These are phyloP conservation scores for Eptesicus fuscus DNA, from an alignment of 2,113 vertebrate species.

Conservation along the genomic window DNA sequence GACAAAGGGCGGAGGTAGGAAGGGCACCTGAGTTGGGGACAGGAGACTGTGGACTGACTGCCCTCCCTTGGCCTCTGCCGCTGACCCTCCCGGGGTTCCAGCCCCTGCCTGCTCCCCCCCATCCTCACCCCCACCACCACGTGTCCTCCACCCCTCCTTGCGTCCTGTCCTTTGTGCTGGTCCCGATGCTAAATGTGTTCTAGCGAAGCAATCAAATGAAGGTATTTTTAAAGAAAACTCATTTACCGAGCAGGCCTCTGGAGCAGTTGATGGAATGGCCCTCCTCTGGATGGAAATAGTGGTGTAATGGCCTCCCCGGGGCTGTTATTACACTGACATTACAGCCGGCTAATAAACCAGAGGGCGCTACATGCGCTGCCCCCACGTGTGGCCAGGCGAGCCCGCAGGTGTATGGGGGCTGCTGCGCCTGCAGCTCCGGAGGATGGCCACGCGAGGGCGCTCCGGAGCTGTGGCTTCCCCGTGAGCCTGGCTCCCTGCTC, in stretches of 20 bases:
- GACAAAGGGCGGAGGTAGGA: not conserved
- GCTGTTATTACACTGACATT: constrained; percentile 5
- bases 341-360: constrained; percentile 33
- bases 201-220: constrained; percentile 16
- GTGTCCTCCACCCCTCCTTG: not conserved
- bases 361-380: not conserved
- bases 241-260: constrained; percentile 52
- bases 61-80: not conserved
- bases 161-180: too few relatives aligned
- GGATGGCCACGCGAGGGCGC: constrained; percentile 38
- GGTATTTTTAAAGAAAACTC: constrained; percentile 50
- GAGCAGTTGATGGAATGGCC: constrained; percentile 35
- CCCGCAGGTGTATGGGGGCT: rapidly evolving
- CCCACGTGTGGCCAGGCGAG: too few relatives aligned
- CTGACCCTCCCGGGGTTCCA: not conserved
- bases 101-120: not conserved
- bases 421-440: not conserved
- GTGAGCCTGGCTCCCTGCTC: rapidly evolving
- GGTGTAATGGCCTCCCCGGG: constrained; percentile 26
- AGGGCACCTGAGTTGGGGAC: too few relatives aligned
- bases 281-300: constrained; percentile 30
- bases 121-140: too few relatives aligned
- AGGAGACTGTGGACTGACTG: not conserved
- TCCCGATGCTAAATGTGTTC: not conserved
- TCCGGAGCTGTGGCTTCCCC: rapidly evolving